Base-by-base conservation (phyloP, 2,797 vertebrate genomes). In the Ataeniobius toweri region DNA sequence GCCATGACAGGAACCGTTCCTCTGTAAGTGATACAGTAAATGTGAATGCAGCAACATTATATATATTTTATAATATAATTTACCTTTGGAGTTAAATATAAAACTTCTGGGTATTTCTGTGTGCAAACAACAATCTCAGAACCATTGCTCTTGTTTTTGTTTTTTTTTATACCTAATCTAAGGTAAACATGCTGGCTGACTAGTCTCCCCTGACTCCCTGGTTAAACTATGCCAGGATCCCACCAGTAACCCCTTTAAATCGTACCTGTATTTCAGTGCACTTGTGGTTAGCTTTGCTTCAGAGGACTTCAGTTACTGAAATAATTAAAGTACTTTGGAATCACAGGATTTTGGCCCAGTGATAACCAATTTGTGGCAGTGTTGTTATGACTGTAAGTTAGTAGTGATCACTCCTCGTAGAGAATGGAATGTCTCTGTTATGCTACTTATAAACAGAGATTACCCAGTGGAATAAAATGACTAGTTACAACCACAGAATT, bases 381-480 rank as follows among this genome's bases (percentile, higher is more conserved):
- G 65, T 74, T 82, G 56, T 67, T 74, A 18, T 51, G 59, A 83
- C 80, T 78, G 20, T 63, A 20, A 68, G 44, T 77, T 44, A 74
- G 80, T 13, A 76, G 41, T 78, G 90, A 86, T 76, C 76, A 76
- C 67, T 85, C 83, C 75, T 87, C 73, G 46, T 75, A 82, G 77
- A 85, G 89, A 89, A 92, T 83, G 92, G 93, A 96, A 95, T 93
- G 93, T 89, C 93, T 93, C 91, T 79, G 87, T 91, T 91, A 74
- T 83, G 89, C 75, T 73, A 69, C 50, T 88, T 76, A 16, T 74
- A 73, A 85, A 80, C 87, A 92, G 82, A 92, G 86, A 86, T 86
- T 53, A 86, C 86, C 88, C 80, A 90, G 80, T 83, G 85, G 78
- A 13, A 2, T 2, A 26, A 83, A 86, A 81, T 63, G 82, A 74